These are phyloP conservation scores for Papilio protenor DNA, from an alignment of 2,888 invertebrate species.

Conservation along the genomic window DNA sequence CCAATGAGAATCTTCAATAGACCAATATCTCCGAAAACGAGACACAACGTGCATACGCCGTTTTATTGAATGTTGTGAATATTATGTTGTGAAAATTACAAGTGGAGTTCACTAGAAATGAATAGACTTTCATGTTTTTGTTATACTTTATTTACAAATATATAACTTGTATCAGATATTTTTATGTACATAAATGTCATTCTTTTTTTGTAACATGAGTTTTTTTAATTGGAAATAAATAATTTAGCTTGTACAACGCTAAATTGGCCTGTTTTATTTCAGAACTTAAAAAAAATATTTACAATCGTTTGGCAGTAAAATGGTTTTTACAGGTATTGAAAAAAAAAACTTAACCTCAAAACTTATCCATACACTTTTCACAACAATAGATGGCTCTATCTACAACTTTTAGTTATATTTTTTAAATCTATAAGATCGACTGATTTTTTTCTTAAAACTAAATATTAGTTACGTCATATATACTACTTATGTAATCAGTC, in stretches of 20 bases:
- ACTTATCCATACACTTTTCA: background rate
- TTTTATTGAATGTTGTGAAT: constrained; percentile 23
- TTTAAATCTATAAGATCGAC: background rate
- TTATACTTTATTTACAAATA: constrained; percentile 35
- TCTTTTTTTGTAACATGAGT: background rate
- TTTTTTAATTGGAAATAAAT: background rate
- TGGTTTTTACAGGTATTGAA: background rate
- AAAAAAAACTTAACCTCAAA: background rate
- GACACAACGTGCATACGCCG: constrained; percentile 25
- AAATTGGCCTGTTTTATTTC: background rate
- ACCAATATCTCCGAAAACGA: constrained; percentile 36
- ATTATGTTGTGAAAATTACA: constrained; percentile 17
- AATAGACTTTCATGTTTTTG: constrained; percentile 14
- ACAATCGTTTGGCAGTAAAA: background rate
- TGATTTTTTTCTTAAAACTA: background rate
- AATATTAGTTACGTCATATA: background rate
- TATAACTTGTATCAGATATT: constrained; percentile 33
- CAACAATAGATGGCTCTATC: too few relatives aligned
- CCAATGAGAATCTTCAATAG: constrained; percentile 15
- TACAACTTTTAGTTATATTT: background rate
- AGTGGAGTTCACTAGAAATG: constrained; percentile 24
- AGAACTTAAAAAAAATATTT: background rate
- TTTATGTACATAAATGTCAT: constrained; percentile 10
- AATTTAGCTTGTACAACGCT: background rate
- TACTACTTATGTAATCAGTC: constrained; percentile 15